A percentile compares a stretch with the other conserved stretches of the same genome.
Conservation (phyloP, 1,140 invertebrate species). For the Doryteuthis pealeii region DNA sequence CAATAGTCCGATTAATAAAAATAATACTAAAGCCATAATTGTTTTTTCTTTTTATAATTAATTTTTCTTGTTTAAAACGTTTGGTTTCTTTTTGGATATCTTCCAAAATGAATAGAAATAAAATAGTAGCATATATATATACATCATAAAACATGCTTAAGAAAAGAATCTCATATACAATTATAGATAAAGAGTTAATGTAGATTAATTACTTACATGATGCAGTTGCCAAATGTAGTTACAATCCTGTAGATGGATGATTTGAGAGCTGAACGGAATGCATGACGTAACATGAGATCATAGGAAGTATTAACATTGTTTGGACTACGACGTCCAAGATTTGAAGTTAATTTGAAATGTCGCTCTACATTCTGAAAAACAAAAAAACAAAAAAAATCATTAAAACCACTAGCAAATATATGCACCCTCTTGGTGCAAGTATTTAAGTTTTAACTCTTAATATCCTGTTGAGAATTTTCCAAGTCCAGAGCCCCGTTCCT, state of each 20-base stretch:
- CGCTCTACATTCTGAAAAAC: slow-evolving; percentile 45
- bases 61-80: no score
- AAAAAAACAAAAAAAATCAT: neutral
- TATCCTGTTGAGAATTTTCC: no score
- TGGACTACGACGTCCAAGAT: slow-evolving; percentile 20
- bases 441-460: no score
- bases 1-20: no score
- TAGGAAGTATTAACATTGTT: slow-evolving; percentile 20
- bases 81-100: neutral
- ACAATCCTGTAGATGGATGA: slow-evolving; percentile 46
- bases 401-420: no score
- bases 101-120: neutral
- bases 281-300: slow-evolving; percentile 33
- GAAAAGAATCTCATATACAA: neutral
- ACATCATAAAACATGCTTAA: neutral
- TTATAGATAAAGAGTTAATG: no score
- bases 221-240: slow-evolving; percentile 40
- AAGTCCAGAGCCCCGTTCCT: no score
- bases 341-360: slow-evolving; percentile 44
- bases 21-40: no score
- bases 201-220: slow-evolving; percentile 45
- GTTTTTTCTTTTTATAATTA: no score
- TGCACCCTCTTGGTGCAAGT: no score
- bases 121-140: no score
- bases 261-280: slow-evolving; percentile 39